These are phyloP conservation scores for Taenaris catops DNA, from an alignment of 2,888 invertebrate species.

Conservation along the genomic window DNA sequence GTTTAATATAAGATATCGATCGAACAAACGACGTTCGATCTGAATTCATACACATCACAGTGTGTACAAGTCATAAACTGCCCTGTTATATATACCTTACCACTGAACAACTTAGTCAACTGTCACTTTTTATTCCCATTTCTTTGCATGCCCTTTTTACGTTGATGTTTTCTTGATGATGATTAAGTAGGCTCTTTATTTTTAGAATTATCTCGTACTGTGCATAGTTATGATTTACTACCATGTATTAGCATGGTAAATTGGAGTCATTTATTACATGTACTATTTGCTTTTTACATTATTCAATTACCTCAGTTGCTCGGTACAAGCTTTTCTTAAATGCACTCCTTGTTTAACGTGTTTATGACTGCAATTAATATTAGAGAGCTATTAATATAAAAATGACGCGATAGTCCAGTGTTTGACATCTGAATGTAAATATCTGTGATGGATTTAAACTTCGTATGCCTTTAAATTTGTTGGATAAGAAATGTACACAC, in stretches of 20 bases:
- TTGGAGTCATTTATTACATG: slow-evolving; percentile 10
- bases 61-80: slow-evolving; percentile 17
- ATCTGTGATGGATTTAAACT: neutral
- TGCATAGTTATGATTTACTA: slow-evolving; percentile 13
- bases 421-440: neutral
- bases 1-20: too few species aligned
- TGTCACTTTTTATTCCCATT: slow-evolving; percentile 28
- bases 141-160: slow-evolving; percentile 19
- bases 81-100: slow-evolving; percentile 29
- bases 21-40: too few species aligned
- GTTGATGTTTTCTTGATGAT: slow-evolving; percentile 31
- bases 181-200: slow-evolving; percentile 27
- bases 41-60: too few species aligned
- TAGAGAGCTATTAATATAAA: too few species aligned
- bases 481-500: too few species aligned
- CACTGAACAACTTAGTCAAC: slow-evolving; percentile 30
- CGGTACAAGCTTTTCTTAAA: too few species aligned
- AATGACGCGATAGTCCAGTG: too few species aligned
- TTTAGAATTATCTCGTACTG: slow-evolving; percentile 22
- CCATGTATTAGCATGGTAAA: slow-evolving; percentile 9
- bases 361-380: too few species aligned
- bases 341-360: too few species aligned
- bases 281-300: slow-evolving; percentile 3
- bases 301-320: too few species aligned
- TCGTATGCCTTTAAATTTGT: too few species aligned